Evolutionary conservation across 2,888 invertebrate species (phyloP), one percentile per base, ranked within the genome.

Genomic region (Dryobota labecula): DNA sequence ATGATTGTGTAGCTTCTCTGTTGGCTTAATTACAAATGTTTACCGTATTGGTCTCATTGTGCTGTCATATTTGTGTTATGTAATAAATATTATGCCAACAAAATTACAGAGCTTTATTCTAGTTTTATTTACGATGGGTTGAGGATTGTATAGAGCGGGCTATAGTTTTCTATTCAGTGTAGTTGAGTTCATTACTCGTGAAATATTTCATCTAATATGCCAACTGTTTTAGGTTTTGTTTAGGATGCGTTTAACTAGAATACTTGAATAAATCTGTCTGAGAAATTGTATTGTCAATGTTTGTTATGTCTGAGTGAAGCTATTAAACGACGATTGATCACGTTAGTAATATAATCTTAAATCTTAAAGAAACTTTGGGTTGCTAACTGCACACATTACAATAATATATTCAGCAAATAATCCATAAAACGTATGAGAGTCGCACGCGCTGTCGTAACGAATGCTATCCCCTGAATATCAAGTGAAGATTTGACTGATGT

Each of bases 401-500:
- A 87, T 87, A 90, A 89, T 86, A 78, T 85, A 90, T 89, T 89
- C 90, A 85, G 84, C 80, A 87, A 88, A 87, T 89, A 89, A 90
- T 86, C 87, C 87, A 86, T 87, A 87, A 82, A 85, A 87, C 88
- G 87, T 88, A 88, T 86, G 87, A 87, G 85, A 87, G 88, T 86
- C 81, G 87, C 86, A 88, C 87, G 87, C 87, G 89, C 82, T 85
- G 88, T 88, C 89, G 90, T 92, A 93, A 92, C 92, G 92, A 93
- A 92, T 89, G 90, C 88, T 91, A 92, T 91, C 89, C 88, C 79
- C 86, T 90, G 93, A 91, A 94, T 94, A 94, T 93, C 92, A 90
- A 93, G 89, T 88, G 90, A 87, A 92, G 92, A 93, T 94, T 94
- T 93, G 93, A 94, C 93, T 94, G 94, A 94, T 94, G 92, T 90